Base-by-base conservation (phyloP, 2,113 vertebrate genomes). In the Elephas maximus region DNA sequence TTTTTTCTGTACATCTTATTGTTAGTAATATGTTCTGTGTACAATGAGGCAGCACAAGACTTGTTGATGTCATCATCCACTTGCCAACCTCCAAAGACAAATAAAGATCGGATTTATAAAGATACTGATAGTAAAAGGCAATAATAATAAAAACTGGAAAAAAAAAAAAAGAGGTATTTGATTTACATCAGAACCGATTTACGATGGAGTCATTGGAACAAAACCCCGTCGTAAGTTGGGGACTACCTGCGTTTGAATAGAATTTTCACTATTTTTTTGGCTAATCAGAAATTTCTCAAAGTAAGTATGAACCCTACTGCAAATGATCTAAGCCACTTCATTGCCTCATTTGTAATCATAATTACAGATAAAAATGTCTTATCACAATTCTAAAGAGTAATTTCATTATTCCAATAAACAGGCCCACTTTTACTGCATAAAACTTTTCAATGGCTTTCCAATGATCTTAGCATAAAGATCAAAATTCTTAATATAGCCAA, bases 271-370 rank as follows among this genome's bases (percentile, higher is more conserved):
- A 41, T 60, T 78, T 2, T 93, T 9, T 93, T 84, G n/a, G 33
- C 48, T 84, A 78, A 77, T 84, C 12, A 92, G 78, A 71, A 89
- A 84, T 88, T 84, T 71, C 30, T 77, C 62, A 28, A 81, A 87
- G 53, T 60, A 88, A 91, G 77, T 3, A 71, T 33, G 20, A 28
- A 10, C 48, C 57, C 20, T 62, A 26, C 8, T 28, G 41, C 45
- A 83, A 92, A 48, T 77, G 17, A 83, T 77, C 18, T 41, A 78
- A 93, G 51, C 41, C 44, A 60, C 14, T 62, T 62, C 45, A 60
- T 48, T 88, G 60, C 30, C 45, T 95, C 45, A 37, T 65, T 83
- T 82, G 2, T 41, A 48, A 18, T 48, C 48, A 51, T 62, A 51
- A 88, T 20, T 89, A 78, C 9, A 67, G 1, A 45, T 77, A 30